Base-by-base conservation (phyloP, 2,797 vertebrate genomes). In the Aulostomus chinensis region DNA sequence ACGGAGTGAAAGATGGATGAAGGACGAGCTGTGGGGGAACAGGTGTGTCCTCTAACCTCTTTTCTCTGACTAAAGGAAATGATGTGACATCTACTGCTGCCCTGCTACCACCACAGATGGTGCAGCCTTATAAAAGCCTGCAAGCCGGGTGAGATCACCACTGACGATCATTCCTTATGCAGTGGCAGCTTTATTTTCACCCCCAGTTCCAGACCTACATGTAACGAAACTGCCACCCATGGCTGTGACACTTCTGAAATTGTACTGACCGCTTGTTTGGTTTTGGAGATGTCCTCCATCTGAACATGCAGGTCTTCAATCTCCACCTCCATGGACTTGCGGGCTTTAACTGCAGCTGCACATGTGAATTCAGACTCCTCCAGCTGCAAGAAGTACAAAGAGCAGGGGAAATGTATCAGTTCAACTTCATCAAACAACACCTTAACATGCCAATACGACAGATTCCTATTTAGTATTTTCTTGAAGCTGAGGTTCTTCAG, bases 291-390 rank as follows among this genome's bases (percentile, higher is more conserved):
- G 73, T 99, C 97, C 0, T 98, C 96, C 4, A 98, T 97, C 86
- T 99, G 97, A 59, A 98, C 87, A 37, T 99, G 97, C 33, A 99
- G 89, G 81, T 99, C 97, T 74, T 98, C 96, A 0, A 98, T 97
- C 85, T 99, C 97, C 75, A 94, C 94, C 77, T 99, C 97, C 96
- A 99, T 98, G 5, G 94, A 93, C 71, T 97, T 98, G 1, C 96
- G 92, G 2, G 96, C 94, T 75, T 99, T 99, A 12, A 99, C 96
- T 0, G 97, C 94, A 0, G 95, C 90, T 0, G 95, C 94, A 1
- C 93, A 94, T 8, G 97, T 98, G 79, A 99, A 99, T 85, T 98
- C 96, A 0, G 97, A 98, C 86, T 99, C 97, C 68, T 99, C 97
- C 80, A 99, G 89, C 97, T 99, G 78, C 3, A 68, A n/a, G n/a